phyloP scores from a whole-genome alignment of 2,888 invertebrate species.

The Phengaris alcon region DNA sequence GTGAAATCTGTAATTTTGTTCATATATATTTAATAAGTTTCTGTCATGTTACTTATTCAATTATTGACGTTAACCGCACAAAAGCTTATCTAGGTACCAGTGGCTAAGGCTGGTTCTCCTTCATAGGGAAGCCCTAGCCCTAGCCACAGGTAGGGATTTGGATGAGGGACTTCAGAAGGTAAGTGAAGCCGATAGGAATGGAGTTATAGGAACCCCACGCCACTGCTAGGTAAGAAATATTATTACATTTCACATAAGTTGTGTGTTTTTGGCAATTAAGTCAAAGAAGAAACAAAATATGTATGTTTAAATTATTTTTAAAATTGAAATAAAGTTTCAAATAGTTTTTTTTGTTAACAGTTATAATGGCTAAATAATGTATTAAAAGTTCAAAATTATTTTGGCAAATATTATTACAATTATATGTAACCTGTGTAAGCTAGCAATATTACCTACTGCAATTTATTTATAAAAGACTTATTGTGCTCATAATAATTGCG shows the following conservation, averaged over 20 bases:
- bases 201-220: too few relatives aligned
- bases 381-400: background rate
- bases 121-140: too few relatives aligned
- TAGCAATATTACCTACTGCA: background rate
- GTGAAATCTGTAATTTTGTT: conserved; percentile 13
- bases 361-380: background rate
- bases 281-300: background rate
- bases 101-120: too few relatives aligned
- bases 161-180: too few relatives aligned
- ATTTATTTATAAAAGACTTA: background rate
- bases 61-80: background rate
- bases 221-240: background rate
- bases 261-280: background rate
- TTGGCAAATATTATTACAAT: background rate
- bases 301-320: background rate
- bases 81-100: background rate
- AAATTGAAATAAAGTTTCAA: background rate
- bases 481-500: background rate
- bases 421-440: background rate
- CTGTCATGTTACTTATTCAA: background rate
- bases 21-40: background rate
- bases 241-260: background rate
- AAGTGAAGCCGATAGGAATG: too few relatives aligned
- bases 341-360: background rate
- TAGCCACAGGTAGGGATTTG: too few relatives aligned